These are phyloP conservation scores for Lordiphosa fenestrarum DNA, from an alignment of 2,888 invertebrate species.

Conservation along the genomic window DNA sequence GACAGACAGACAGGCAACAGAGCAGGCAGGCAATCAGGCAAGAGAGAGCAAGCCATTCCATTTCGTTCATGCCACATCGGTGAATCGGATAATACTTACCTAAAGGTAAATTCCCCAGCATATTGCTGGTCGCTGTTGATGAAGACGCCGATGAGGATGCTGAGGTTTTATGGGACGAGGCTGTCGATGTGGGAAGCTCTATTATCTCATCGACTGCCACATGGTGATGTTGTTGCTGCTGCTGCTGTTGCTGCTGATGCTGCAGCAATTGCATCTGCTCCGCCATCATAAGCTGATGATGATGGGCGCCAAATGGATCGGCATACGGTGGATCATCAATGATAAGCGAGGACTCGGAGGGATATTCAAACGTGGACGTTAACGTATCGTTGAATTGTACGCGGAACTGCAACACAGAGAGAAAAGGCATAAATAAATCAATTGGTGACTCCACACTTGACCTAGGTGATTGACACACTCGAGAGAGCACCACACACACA, in stretches of 20 bases:
- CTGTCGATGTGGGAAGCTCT: slow-evolving; percentile 74
- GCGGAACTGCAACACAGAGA: slow-evolving; percentile 87
- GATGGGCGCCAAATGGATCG: slow-evolving; percentile 68
- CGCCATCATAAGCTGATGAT: slow-evolving; percentile 60
- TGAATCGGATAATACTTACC: slow-evolving; percentile 69
- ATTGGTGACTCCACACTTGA: too few species aligned
- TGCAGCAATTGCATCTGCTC: slow-evolving; percentile 60
- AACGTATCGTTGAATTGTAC: slow-evolving; percentile 94
- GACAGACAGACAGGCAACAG: slow-evolving; percentile 19
- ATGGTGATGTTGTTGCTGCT: slow-evolving; percentile 74
- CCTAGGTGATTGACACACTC: too few species aligned
- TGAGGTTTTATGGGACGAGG: slow-evolving; percentile 32
- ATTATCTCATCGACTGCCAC: slow-evolving; percentile 79
- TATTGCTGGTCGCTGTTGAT: slow-evolving; percentile 68
- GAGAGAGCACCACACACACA: too few species aligned
- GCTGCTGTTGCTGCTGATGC: slow-evolving; percentile 46
- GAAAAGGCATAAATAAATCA: background rate
- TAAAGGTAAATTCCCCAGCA: slow-evolving; percentile 79
- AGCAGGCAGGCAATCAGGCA: slow-evolving; percentile 16
- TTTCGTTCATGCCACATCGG: slow-evolving; percentile 33
- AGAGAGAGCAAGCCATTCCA: slow-evolving; percentile 40
- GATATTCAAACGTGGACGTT: slow-evolving; percentile 95
- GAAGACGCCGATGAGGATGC: slow-evolving; percentile 9
- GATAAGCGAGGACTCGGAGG: slow-evolving; percentile 91
- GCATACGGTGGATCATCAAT: slow-evolving; percentile 83